phyloP scores from a whole-genome alignment of 2,113 vertebrate species.

The Bufo gargarizans region DNA sequence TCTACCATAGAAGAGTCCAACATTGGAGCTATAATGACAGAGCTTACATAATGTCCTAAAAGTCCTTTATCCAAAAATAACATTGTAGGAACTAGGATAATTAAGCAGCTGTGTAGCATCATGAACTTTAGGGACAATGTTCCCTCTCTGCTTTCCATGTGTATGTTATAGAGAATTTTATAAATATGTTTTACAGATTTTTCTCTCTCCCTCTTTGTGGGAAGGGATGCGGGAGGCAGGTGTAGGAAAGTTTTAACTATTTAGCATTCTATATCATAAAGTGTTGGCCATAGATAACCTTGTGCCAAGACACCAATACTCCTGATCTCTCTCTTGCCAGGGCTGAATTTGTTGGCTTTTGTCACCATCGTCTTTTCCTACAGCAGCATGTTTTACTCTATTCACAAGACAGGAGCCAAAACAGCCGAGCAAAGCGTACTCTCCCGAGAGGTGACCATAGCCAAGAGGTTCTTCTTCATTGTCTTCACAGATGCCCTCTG shows the following conservation, averaged over 20 bases:
- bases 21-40: too few species aligned
- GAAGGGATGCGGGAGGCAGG: too few species aligned
- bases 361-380: conserved; percentile 69
- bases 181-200: too few species aligned
- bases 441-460: conserved; percentile 65
- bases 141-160: too few species aligned
- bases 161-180: background rate
- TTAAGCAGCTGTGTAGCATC: too few species aligned
- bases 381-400: conserved; percentile 69
- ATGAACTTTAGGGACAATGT: too few species aligned
- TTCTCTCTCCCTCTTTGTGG: too few species aligned
- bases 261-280: background rate
- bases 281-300: background rate
- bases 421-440: conserved; percentile 14
- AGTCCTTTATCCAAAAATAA: background rate
- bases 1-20: too few species aligned
- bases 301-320: background rate
- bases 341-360: conserved; percentile 69
- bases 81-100: background rate
- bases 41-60: too few species aligned
- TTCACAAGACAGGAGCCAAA: conserved; percentile 59
- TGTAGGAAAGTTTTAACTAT: background rate
- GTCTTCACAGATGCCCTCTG: conserved; percentile 69
- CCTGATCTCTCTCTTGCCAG: conserved; percentile 54
- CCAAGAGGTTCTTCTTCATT: conserved; percentile 70